These are phyloP conservation scores for Lagopus leucura DNA, from an alignment of 2,113 vertebrate genomes.

Conservation along the genomic window DNA sequence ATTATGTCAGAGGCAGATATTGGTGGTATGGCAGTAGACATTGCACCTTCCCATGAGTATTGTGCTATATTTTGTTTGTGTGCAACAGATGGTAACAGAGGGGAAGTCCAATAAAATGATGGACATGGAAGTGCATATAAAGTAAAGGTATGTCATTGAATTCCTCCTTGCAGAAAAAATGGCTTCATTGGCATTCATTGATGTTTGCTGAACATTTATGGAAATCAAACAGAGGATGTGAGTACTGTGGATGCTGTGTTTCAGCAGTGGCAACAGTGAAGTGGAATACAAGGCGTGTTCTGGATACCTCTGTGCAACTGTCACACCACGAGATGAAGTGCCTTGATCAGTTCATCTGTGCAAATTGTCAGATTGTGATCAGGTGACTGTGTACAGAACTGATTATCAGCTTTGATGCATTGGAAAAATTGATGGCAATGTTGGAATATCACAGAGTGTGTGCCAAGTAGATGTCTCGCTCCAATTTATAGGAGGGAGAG, in stretches of 20 bases:
- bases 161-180: neutral
- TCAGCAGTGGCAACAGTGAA: neutral
- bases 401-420: neutral
- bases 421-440: neutral
- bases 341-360: neutral
- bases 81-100: neutral
- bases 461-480: neutral
- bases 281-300: neutral
- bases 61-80: neutral
- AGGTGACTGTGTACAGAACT: neutral
- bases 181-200: neutral
- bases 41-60: neutral
- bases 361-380: neutral
- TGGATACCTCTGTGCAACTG: neutral
- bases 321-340: neutral
- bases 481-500: too few species aligned
- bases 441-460: neutral
- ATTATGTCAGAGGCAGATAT: neutral
- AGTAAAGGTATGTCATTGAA: neutral
- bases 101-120: neutral
- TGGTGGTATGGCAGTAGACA: neutral
- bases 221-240: neutral
- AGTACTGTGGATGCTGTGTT: neutral
- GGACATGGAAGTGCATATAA: neutral
- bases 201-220: neutral